phyloP scores from a whole-genome alignment of 1,140 invertebrate genomes.

The Phthorimaea operculella region DNA sequence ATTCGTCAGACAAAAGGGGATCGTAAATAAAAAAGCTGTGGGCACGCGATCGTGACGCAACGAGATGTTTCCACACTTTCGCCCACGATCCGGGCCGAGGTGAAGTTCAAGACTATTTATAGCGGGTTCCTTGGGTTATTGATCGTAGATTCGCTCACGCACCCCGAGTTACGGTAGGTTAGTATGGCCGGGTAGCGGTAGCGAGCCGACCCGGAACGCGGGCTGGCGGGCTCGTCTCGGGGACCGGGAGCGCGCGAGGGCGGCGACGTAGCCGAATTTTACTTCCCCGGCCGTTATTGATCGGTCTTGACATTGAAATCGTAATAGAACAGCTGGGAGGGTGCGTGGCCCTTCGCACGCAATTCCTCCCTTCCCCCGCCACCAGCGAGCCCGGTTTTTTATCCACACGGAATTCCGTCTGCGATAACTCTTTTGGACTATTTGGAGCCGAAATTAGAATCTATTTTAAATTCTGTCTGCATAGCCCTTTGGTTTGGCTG shows the following conservation, averaged over 20 bases:
- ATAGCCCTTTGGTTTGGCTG: neutral
- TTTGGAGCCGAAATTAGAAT: too few species aligned
- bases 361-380: constrained; percentile 26
- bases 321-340: constrained; percentile 68
- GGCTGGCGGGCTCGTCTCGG: constrained; percentile 30
- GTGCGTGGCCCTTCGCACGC: constrained; percentile 39
- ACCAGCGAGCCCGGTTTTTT: neutral
- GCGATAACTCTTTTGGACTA: neutral
- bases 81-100: constrained; percentile 44
- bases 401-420: neutral
- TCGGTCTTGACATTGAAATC: constrained; percentile 70
- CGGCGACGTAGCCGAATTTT: constrained; percentile 56
- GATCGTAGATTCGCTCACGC: constrained; percentile 55
- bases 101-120: constrained; percentile 67
- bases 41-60: constrained; percentile 26
- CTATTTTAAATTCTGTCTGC: too few species aligned
- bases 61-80: constrained; percentile 42
- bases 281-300: constrained; percentile 64
- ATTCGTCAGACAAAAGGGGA: constrained; percentile 18
- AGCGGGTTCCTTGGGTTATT: constrained; percentile 58
- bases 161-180: constrained; percentile 65
- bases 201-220: constrained; percentile 6
- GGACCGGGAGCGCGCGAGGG: constrained; percentile 46
- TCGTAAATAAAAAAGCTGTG: constrained; percentile 1
- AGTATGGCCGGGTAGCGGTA: constrained; percentile 36